Base-by-base conservation (phyloP, 2,888 invertebrate genomes). In the Exocentrus adspersus region DNA sequence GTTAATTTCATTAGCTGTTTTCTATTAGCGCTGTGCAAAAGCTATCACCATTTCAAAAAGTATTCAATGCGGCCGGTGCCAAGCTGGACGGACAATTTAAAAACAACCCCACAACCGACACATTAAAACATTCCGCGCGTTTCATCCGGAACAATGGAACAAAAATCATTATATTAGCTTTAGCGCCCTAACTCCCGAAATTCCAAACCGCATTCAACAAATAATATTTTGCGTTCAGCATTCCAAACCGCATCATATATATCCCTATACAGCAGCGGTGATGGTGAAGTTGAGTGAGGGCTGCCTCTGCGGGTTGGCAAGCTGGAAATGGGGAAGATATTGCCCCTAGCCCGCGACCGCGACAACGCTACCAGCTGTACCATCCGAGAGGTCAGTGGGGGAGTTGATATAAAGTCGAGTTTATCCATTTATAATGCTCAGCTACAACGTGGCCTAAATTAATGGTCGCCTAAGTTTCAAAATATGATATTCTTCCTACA, bases 171-270 rank as follows among this genome's bases (percentile, higher is more conserved):
- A 45, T 43, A 54, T 54, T 54, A 54, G 54, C 54, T 54, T 24
- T 42, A 30, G 42, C 54, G 43, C 54, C 54, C 54, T 28, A 42
- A 30, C 21, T 43, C 24, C 24, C 42, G 43, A 43, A 54, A 54
- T 54, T 54, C 54, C 54, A 54, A 42, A 43, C 54, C 43, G 28
- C 54, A 54, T 54, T 54, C 54, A 43, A 43, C 54, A 54, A 54
- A 54, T 54, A 54, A 54, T 54, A 54, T 54, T 54, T 54, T 54
- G 54, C 54, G 54, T 54, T 54, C 54, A 54, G 28, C 54, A 54
- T 54, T 54, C 54, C 54, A 43, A 54, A 54, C 54, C 54, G 54
- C 54, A 54, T 43, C 54, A 54, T 54, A 54, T 53, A 57, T 58
- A 58, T 58, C 46, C 58, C 43, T 54, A 54, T 53, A 57, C 48